Evolutionary conservation across 2,888 invertebrate species (phyloP).

Genomic region (Aporophyla nigra): DNA sequence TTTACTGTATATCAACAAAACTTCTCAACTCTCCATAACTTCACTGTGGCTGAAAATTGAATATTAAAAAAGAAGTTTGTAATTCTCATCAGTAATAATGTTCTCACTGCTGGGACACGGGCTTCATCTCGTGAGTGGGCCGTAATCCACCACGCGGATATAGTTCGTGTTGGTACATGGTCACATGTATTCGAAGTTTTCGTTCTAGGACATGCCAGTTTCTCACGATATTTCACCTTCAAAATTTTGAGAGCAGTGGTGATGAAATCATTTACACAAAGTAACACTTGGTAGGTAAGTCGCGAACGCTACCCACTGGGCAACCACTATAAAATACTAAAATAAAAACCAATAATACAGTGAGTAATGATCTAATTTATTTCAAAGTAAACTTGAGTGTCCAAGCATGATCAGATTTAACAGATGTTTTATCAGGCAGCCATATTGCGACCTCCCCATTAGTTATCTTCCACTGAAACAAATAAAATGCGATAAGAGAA

Average conservation of each 20-base stretch:
- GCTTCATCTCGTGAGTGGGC: too few species aligned
- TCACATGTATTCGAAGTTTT: too few species aligned
- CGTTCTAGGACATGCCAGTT: too few species aligned
- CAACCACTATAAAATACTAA: neutral
- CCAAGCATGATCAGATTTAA: constrained; percentile 86
- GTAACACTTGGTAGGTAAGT: too few species aligned
- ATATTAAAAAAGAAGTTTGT: neutral
- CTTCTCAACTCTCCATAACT: neutral
- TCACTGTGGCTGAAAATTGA: neutral
- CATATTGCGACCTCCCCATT: constrained; percentile 76
- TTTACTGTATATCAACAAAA: neutral
- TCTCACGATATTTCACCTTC: too few species aligned
- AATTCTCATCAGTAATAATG: too few species aligned
- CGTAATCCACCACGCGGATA: too few species aligned
- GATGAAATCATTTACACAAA: too few species aligned
- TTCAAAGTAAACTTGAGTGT: constrained; percentile 78
- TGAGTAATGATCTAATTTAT: constrained; percentile 42
- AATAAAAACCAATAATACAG: neutral
- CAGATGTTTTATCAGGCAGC: constrained; percentile 84
- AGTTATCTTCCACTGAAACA: constrained; percentile 85
- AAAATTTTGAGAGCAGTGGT: too few species aligned
- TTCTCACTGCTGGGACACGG: too few species aligned
- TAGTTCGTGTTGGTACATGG: too few species aligned
- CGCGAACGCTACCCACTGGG: too few species aligned
- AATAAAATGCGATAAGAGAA: constrained; percentile 40